Evolutionary conservation across 2,113 vertebrate species (phyloP), one percentile per base, ranked within the genome.

Genomic region (Pavo muticus): DNA sequence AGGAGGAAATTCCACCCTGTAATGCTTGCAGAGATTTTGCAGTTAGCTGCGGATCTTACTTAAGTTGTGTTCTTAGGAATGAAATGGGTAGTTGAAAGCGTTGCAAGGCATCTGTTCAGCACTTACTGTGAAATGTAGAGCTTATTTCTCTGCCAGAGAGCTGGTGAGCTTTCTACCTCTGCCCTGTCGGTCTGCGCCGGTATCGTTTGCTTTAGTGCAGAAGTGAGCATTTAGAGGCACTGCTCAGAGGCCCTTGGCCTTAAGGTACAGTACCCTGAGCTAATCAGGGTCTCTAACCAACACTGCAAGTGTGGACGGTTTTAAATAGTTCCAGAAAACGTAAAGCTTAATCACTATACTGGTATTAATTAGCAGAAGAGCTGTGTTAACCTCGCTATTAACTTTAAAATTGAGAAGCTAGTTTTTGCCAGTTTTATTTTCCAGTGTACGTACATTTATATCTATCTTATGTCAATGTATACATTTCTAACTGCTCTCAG

Each of bases 21-120:
- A 48, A 59, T 40, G 24, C 69, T 78, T 88, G 56, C 29, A 42
- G 91, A 84, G n/a, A 76, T 87, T 94, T 87, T 85, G 15, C n/a
- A 40, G 30, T 35, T 79, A 76, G 82, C 69, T 30, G 47, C 3
- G 87, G 59, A 21, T 86, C 32, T 77, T 63, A 64, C 40, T 71
- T 40, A 75, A 84, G 17, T 45, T 91, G 8, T 20, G 6, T 84
- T 79, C 56, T 88, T 91, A 25, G 50, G 56, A 54, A 50, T 37
- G 15, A 21, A 72, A 70, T 64, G 64, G 21, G 21, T 6, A 57
- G 1, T 79, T 11, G 21, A 65, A 14, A 48, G 10, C 56, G 8
- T 69, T 71, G 16, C 48, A 70, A 70, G 25, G 30, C 37, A 32
- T 20, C 9, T 47, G 29, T 68, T 81, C 17, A 63, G 45, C 59